Evolutionary conservation across 2,888 invertebrate genomes (phyloP).

Genomic region (Cheilosia urbana): DNA sequence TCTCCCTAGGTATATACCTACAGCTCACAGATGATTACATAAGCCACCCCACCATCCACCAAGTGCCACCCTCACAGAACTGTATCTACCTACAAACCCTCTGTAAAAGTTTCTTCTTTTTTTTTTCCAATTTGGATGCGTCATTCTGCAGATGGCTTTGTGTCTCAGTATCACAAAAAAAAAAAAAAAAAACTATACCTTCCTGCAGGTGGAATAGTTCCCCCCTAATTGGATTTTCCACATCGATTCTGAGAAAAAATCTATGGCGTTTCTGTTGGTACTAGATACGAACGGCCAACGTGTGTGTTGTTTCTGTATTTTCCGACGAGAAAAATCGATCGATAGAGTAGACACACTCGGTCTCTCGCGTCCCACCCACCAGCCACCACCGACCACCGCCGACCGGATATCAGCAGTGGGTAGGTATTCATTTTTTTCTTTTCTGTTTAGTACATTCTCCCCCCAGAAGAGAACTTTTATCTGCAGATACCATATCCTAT

Average conservation of each 20-base stretch:
- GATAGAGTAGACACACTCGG: constrained; percentile 62
- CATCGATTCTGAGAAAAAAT: constrained; percentile 76
- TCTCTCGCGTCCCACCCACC: constrained; percentile 55
- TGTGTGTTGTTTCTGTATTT: constrained; percentile 45
- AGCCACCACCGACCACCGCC: constrained; percentile 58
- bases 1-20: not conserved
- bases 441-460: constrained; percentile 41
- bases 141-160: constrained; percentile 76
- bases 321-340: constrained; percentile 65
- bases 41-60: constrained; percentile 64
- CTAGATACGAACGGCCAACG: constrained; percentile 61
- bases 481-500: not conserved
- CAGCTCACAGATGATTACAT: constrained; percentile 70
- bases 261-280: constrained; percentile 74
- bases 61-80: constrained; percentile 66
- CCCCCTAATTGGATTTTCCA: constrained; percentile 75
- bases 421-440: constrained; percentile 51
- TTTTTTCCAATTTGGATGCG: constrained; percentile 67
- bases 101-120: constrained; percentile 61
- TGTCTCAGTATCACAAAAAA: constrained; percentile 69
- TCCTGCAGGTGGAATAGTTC: constrained; percentile 71
- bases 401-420: constrained; percentile 40
- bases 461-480: constrained; percentile 55
- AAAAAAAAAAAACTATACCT: constrained; percentile 28
- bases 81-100: constrained; percentile 10